phyloP scores from a whole-genome alignment of 2,888 invertebrate species.

The Eupeodes latifasciatus region DNA sequence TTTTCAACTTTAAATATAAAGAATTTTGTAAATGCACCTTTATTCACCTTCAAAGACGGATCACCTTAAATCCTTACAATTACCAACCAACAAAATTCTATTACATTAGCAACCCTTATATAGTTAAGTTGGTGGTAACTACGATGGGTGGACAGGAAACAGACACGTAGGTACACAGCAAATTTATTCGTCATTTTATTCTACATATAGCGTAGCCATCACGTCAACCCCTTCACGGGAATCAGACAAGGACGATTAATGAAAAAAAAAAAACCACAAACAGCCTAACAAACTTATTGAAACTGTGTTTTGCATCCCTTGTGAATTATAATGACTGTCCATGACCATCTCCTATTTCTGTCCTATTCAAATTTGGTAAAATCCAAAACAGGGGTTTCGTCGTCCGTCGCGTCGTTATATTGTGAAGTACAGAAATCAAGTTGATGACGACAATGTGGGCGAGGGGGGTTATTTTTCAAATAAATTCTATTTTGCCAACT shows the following conservation, averaged over 20 bases:
- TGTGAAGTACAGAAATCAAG: constrained; percentile 41
- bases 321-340: constrained; percentile 30
- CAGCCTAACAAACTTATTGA: constrained; percentile 19
- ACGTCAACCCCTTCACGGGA: constrained; percentile 30
- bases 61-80: neutral
- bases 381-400: constrained; percentile 33
- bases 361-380: neutral
- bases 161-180: constrained; percentile 13
- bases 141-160: neutral
- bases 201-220: neutral
- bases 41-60: neutral
- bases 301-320: constrained; percentile 39
- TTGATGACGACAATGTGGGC: neutral
- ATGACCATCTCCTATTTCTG: constrained; percentile 25
- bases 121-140: neutral
- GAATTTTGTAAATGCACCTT: neutral
- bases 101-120: neutral
- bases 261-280: neutral
- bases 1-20: too few relatives aligned
- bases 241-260: constrained; percentile 17
- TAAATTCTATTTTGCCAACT: constrained; percentile 32
- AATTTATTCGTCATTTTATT: constrained; percentile 35
- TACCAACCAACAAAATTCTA: neutral
- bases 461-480: constrained; percentile 4
- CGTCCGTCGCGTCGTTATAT: neutral